phyloP scores from a whole-genome alignment of 2,797 vertebrate genomes.

The Lycodopsis pacificus region DNA sequence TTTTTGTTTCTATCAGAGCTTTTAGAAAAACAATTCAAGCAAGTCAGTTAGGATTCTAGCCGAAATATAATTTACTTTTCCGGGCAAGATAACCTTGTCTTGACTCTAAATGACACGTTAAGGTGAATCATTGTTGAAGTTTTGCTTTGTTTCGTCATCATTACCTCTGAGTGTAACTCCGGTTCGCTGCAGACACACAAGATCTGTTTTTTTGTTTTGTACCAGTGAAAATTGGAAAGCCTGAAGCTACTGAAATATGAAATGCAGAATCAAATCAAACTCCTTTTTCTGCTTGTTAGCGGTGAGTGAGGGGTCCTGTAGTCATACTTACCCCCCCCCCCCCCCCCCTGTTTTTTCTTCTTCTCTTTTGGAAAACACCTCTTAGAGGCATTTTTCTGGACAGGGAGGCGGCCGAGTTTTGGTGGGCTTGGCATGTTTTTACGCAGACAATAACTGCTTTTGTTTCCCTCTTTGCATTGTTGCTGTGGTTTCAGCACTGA shows the following conservation, averaged over 20 bases:
- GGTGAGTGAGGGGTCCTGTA: conserved; percentile 57
- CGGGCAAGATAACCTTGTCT: neutral
- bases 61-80: neutral
- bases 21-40: neutral
- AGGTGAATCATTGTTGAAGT: conserved; percentile 7
- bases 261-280: conserved; percentile 64
- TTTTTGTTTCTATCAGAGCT: neutral
- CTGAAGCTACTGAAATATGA: conserved; percentile 59
- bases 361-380: conserved; percentile 16
- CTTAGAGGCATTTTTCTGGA: conserved; percentile 45
- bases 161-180: neutral
- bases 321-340: conserved; percentile 48
- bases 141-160: conserved; percentile 11
- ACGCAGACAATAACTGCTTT: conserved; percentile 44
- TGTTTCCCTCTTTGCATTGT: conserved; percentile 46
- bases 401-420: conserved; percentile 11
- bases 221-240: conserved; percentile 51
- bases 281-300: conserved; percentile 44
- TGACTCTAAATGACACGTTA: neutral
- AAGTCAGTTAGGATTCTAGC: neutral
- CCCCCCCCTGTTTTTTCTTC: conserved; percentile 7
- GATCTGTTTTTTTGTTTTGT: conserved; percentile 54
- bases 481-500: conserved; percentile 68
- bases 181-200: conserved; percentile 2
- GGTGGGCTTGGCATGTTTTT: conserved; percentile 37